Evolutionary conservation across 2,797 vertebrate species (phyloP).

Genomic region (Gallinago nigripennis): DNA sequence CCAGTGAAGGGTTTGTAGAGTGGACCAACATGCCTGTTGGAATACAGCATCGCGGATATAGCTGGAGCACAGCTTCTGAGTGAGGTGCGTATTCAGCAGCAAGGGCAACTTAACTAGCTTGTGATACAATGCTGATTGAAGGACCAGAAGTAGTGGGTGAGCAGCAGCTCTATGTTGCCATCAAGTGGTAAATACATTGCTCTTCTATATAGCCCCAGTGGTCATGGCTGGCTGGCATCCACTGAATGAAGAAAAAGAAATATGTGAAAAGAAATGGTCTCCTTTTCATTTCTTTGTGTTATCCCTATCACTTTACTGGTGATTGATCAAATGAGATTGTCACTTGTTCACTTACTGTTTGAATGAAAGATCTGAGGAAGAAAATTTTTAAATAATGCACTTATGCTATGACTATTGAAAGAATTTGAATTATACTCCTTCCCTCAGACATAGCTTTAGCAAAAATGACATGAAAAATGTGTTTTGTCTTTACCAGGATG

Average conservation of each 20-base stretch:
- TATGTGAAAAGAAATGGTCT: neutral
- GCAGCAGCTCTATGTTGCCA: constrained; percentile 25
- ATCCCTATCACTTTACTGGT: neutral
- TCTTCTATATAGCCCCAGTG: neutral
- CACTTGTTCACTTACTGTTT: neutral
- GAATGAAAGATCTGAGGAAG: neutral
- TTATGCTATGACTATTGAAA: neutral
- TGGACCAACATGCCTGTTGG: neutral
- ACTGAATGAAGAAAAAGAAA: neutral
- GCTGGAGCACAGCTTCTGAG: neutral
- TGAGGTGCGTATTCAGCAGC: neutral
- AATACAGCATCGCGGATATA: neutral
- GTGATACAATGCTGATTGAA: neutral
- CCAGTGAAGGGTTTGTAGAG: neutral
- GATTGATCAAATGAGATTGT: neutral
- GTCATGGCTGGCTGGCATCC: neutral
- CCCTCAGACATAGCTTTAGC: neutral
- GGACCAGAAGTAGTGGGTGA: neutral
- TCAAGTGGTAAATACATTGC: neutral
- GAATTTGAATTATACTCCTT: neutral
- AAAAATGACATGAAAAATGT: constrained; percentile 1
- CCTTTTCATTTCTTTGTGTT: neutral
- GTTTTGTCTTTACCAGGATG: constrained; percentile 24
- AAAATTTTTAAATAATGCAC: neutral
- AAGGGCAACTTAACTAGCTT: neutral